Base-by-base conservation (phyloP, 2,888 invertebrate species). In the Lasius platythorax region DNA sequence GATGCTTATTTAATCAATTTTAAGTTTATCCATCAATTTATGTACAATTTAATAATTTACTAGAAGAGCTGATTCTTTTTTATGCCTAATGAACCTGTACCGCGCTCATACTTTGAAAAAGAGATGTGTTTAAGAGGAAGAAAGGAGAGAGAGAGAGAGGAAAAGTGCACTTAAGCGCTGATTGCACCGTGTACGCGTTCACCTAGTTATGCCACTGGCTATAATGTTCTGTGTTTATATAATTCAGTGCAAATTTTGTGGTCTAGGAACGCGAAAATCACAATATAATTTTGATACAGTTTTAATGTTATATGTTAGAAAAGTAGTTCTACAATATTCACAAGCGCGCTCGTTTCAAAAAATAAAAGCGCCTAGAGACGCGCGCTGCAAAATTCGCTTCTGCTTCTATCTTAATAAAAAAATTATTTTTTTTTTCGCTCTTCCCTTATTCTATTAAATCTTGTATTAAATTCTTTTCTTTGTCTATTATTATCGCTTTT, bases 241-340 rank as follows among this genome's bases (percentile, higher is more conserved):
- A 72, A 81, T 81, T 81, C 46, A 72, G 79, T 46, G 46, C 6
- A 81, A 72, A 81, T 72, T 81, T 81, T 72, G 79, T 28, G 79
- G 72, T 46, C 50, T 18, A 61, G 18, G 18, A 61, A 72, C 37
- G 37, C 46, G 61, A 33, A 81, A 81, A 81, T 79, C 33, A 61
- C 40, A 72, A 61, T 40, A 58, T 73, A 73, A 73, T 73, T 40
- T 58, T 18, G 37, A 18, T 28, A 37, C 61, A 61, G 23, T 0
- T 46, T 61, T 12, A 63, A 37, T 18, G 12, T 46, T 61, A 18
- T 46, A 37, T 63, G 37, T 50, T 61, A 15, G 11, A 3, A 70
- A 30, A 33, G 11, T 56, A 56, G n/a, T 56, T 78, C 9, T 30
- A 28, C 40, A 53, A 53, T 56, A 28, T 53, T 43, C 8, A 9